Evolutionary conservation across 2,888 invertebrate genomes (phyloP).

Genomic region (Bhutanitis thaidina): DNA sequence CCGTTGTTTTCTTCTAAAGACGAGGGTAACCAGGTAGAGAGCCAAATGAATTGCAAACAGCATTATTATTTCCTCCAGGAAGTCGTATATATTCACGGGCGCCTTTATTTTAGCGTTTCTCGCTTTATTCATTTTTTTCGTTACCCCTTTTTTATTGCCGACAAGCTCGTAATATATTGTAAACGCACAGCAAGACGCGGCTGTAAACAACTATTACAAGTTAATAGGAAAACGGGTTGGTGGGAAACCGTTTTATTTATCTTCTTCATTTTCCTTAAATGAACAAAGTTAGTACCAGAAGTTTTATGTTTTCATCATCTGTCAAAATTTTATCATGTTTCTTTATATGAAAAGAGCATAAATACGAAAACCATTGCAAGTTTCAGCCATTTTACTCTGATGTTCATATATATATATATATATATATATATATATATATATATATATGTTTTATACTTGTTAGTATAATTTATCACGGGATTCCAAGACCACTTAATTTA

Average conservation of each 20-base stretch:
- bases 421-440: too few species aligned
- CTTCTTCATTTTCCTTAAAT: slow-evolving; percentile 11
- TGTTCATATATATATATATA: too few species aligned
- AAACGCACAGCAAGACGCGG: slow-evolving; percentile 68
- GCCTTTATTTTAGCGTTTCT: slow-evolving; percentile 76
- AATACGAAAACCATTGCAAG: too few species aligned
- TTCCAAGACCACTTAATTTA: neutral
- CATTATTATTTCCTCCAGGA: slow-evolving; percentile 80
- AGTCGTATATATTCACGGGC: slow-evolving; percentile 78
- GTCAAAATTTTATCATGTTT: too few species aligned
- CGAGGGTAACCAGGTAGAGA: slow-evolving; percentile 74
- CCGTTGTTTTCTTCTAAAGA: slow-evolving; percentile 69
- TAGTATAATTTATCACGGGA: too few species aligned
- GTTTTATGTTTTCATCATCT: neutral
- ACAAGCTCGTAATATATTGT: slow-evolving; percentile 76
- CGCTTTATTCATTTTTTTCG: slow-evolving; percentile 72
- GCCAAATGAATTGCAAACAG: slow-evolving; percentile 81
- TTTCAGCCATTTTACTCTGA: too few species aligned
- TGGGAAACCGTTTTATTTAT: slow-evolving; percentile 15
- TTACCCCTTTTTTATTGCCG: slow-evolving; percentile 76
- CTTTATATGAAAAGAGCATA: too few species aligned
- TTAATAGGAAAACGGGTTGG: slow-evolving; percentile 57
- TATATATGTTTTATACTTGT: too few species aligned
- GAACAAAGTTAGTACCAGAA: neutral
- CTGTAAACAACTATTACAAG: slow-evolving; percentile 77